These are phyloP conservation scores for Odontophorus gujanensis DNA, from an alignment of 2,113 vertebrate genomes.

Conservation along the genomic window DNA sequence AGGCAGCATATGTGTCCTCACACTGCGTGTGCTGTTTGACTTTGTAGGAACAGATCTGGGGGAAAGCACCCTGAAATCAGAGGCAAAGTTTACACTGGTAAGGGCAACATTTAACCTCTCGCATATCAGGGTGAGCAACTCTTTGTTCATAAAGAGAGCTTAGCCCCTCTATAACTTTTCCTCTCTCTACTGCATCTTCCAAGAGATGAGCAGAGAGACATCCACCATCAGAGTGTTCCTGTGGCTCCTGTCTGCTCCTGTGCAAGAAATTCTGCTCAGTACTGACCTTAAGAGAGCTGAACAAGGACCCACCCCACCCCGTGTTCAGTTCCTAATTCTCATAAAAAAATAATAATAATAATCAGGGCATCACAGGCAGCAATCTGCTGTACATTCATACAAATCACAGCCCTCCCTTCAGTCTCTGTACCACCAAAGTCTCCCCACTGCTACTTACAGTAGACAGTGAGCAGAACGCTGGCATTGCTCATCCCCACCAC, in stretches of 20 bases:
- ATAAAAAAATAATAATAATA: not conserved
- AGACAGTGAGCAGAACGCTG: conserved; percentile 92
- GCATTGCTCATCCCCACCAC: conserved; percentile 97
- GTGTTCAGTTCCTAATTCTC: not conserved
- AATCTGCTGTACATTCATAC: not conserved
- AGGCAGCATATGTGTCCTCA: not conserved
- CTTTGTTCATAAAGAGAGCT: not conserved
- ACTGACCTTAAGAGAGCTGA: not conserved
- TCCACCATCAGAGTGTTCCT: not conserved
- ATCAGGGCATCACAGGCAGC: not conserved
- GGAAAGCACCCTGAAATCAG: not conserved
- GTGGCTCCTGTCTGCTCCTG: not conserved
- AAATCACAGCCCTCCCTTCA: not conserved
- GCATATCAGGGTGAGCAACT: not conserved
- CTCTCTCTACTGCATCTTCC: not conserved
- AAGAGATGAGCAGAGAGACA: not conserved
- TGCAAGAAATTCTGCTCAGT: not conserved
- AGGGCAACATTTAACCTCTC: not conserved
- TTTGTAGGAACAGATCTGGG: not conserved
- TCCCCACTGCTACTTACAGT: conserved; percentile 85
- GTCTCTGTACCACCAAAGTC: not conserved
- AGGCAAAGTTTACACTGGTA: not conserved
- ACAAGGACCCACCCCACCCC: not conserved
- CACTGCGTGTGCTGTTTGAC: not conserved
- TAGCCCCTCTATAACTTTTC: not conserved